phyloP scores from a whole-genome alignment of 2,113 vertebrate genomes.

The Coreoperca whiteheadi region DNA sequence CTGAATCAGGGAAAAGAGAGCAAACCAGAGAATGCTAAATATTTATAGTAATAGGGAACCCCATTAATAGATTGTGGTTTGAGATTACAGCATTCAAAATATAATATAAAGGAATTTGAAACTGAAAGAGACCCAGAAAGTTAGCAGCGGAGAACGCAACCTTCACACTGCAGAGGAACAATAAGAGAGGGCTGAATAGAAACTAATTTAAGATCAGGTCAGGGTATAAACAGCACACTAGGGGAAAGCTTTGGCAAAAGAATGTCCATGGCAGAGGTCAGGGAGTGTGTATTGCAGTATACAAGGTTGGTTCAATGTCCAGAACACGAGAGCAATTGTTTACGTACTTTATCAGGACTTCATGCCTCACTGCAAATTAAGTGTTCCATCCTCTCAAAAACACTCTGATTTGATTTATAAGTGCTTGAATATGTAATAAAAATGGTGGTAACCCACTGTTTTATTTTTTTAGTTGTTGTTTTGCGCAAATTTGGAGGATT shows the following conservation, averaged over 20 bases:
- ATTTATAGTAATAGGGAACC: conserved; percentile 26
- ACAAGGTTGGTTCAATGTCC: conserved; percentile 57
- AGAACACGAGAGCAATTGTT: conserved; percentile 16
- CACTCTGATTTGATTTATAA: not conserved
- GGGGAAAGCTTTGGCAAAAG: conserved; percentile 44
- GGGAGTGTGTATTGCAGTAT: conserved; percentile 7
- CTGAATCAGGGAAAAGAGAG: not conserved
- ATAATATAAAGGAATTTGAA: conserved; percentile 29
- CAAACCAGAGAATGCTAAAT: conserved; percentile 18
- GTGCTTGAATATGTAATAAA: not conserved
- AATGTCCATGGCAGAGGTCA: conserved; percentile 36
- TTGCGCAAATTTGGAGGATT: not conserved
- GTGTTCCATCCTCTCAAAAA: not conserved
- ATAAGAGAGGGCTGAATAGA: conserved; percentile 16
- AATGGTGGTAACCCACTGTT: not conserved
- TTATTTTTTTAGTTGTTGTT: not conserved
- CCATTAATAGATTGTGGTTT: conserved; percentile 39
- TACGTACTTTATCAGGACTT: not conserved
- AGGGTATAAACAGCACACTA: conserved; percentile 44
- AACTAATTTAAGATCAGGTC: conserved; percentile 56
- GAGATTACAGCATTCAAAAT: conserved; percentile 16
- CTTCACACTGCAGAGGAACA: conserved; percentile 29
- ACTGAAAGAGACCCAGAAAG: conserved; percentile 13
- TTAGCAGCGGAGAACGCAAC: conserved; percentile 24
- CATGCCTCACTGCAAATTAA: not conserved